phyloP scores from a whole-genome alignment of 2,113 vertebrate species.

The Anoura caudifer region DNA sequence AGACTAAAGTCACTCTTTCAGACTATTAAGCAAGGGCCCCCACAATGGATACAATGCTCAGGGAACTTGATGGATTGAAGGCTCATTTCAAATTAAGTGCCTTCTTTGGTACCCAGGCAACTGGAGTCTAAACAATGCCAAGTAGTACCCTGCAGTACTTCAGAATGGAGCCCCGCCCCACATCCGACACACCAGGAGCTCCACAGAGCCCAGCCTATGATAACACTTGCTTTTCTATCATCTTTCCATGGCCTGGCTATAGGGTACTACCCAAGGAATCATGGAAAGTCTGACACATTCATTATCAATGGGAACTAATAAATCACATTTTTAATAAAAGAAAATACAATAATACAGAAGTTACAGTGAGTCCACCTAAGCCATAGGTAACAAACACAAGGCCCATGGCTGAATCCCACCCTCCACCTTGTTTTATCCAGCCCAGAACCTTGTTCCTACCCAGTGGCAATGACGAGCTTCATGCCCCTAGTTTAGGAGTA shows the following conservation, averaged over 20 bases:
- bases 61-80: neutral
- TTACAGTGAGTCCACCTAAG: neutral
- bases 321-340: neutral
- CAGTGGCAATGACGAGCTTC: too few species aligned
- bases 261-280: neutral
- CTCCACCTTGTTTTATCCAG: too few species aligned
- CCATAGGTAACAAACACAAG: too few species aligned
- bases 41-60: neutral
- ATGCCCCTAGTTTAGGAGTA: too few species aligned
- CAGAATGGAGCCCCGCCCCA: neutral
- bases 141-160: neutral
- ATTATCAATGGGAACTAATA: neutral
- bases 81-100: neutral
- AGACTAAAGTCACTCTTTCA: neutral
- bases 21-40: neutral
- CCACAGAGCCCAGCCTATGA: neutral
- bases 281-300: neutral
- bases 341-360: neutral
- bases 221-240: neutral
- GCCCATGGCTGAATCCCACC: too few species aligned
- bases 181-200: neutral
- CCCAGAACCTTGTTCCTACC: too few species aligned
- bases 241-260: neutral
- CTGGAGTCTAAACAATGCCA: neutral
- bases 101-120: neutral